These are phyloP conservation scores for Indri indri DNA, from an alignment of 2,113 vertebrate genomes.

Conservation along the genomic window DNA sequence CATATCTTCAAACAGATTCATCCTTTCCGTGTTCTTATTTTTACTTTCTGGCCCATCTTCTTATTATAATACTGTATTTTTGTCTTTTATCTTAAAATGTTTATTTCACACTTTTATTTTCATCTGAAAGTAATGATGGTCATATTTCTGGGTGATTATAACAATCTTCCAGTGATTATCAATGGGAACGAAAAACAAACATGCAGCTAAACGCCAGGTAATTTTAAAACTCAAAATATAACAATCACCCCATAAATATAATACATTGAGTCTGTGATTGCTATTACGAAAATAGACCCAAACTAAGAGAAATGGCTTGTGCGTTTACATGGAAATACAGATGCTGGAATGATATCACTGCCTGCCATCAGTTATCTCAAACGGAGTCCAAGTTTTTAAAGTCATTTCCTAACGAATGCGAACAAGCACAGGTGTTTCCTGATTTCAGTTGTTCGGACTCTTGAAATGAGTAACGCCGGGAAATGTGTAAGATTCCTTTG, in stretches of 20 bases:
- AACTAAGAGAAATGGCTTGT: constrained; percentile 37
- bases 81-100: not conserved
- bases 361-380: constrained; percentile 67
- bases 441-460: constrained; percentile 72
- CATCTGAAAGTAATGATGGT: not conserved
- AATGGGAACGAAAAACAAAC: constrained; percentile 21
- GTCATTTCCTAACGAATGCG: constrained; percentile 79
- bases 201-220: constrained; percentile 6
- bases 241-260: not conserved
- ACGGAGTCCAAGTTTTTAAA: constrained; percentile 70
- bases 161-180: not conserved
- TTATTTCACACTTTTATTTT: constrained; percentile 1
- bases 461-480: constrained; percentile 53
- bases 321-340: constrained; percentile 19
- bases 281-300: constrained; percentile 29
- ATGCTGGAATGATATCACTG: constrained; percentile 44
- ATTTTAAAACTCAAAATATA: constrained; percentile 47
- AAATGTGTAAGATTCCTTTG: constrained; percentile 76
- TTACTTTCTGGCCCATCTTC: not conserved
- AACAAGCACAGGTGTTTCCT: constrained; percentile 80
- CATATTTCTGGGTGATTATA: not conserved
- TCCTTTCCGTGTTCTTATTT: not conserved
- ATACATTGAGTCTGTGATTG: not conserved
- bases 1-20: not conserved
- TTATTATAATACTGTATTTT: constrained; percentile 5